Evolutionary conservation across 2,113 vertebrate genomes (phyloP).

Genomic region (Corynorhinus townsendii): DNA sequence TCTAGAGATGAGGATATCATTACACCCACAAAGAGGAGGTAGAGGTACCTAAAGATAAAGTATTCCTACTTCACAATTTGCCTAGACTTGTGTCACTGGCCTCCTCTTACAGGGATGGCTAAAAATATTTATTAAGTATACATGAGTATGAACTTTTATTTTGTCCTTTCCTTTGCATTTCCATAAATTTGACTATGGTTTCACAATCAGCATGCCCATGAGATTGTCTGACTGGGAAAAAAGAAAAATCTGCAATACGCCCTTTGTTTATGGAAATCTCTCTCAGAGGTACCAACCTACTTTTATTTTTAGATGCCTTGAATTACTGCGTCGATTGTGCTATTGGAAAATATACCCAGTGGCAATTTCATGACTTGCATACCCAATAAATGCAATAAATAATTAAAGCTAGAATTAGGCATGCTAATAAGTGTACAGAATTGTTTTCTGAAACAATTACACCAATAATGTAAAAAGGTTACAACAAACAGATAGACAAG

Average conservation of each 20-base stretch:
- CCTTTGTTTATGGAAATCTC: slow-evolving; percentile 30
- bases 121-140: neutral
- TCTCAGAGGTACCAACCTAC: neutral
- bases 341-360: neutral
- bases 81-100: neutral
- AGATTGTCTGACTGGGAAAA: neutral
- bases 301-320: slow-evolving; percentile 46
- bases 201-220: neutral
- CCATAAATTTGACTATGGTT: slow-evolving; percentile 15
- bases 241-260: neutral
- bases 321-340: neutral
- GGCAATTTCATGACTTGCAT: slow-evolving; percentile 15
- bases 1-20: neutral
- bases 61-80: slow-evolving; percentile 8
- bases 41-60: neutral
- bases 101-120: neutral
- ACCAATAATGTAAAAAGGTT: slow-evolving; percentile 8
- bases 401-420: slow-evolving; percentile 36
- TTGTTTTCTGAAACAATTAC: slow-evolving; percentile 35
- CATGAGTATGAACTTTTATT: neutral
- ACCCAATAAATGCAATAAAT: slow-evolving; percentile 29
- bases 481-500: slow-evolving; percentile 4
- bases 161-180: slow-evolving; percentile 1
- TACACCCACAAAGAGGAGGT: neutral
- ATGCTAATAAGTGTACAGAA: slow-evolving; percentile 19